Base-by-base conservation (phyloP, 2,888 invertebrate species). In the Myopa tessellatipennis region DNA sequence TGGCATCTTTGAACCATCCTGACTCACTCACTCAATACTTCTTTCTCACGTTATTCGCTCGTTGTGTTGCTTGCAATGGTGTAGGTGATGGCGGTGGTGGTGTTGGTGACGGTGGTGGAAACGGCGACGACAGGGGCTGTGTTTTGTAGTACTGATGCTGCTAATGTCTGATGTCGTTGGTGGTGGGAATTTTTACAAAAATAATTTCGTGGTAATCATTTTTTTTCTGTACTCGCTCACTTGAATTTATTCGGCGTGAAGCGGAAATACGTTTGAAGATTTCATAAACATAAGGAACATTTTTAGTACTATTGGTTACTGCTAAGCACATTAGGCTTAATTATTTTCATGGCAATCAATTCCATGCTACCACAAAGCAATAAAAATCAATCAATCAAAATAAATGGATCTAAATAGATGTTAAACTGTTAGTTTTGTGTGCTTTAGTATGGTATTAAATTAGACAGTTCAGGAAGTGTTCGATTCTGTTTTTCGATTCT, bases 171-270 rank as follows among this genome's bases (percentile, higher is more conserved):
- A 55, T 50, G 45, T 60, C 60, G 65, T 68, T 60, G 77, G 77
- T 73, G 76, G 76, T 76, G 76, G 71, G 36, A 76, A 70, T 69
- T 60, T 65, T 71, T 58, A 71, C 68, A 52, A 77, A 68, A 36
- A 60, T 75, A 75, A 73, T 76, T 58, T 77, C 65, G 60, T 74
- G 72, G 77, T 77, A 73, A 77, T 77, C 72, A 78, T 71, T 77
- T 78, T 36, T 78, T 77, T 79, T 26, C 76, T 79, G 68, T 76
- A 76, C 76, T 77, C 80, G 78, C 78, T 79, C 79, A 80, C 79
- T 80, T 79, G 70, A 81, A 80, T 77, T 81, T 80, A 81, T 80
- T 76, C 77, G 80, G 79, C 79, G 80, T 78, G 80, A 83, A 83
- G 81, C 81, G 82, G 77, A 79, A 80, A 79, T 80, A 78, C 76